A percentile compares a stretch with the other conserved stretches of the same genome.
Evolutionary conservation across 2,888 invertebrate genomes (phyloP).

Genomic region (Ecdyonurus torrentis): DNA sequence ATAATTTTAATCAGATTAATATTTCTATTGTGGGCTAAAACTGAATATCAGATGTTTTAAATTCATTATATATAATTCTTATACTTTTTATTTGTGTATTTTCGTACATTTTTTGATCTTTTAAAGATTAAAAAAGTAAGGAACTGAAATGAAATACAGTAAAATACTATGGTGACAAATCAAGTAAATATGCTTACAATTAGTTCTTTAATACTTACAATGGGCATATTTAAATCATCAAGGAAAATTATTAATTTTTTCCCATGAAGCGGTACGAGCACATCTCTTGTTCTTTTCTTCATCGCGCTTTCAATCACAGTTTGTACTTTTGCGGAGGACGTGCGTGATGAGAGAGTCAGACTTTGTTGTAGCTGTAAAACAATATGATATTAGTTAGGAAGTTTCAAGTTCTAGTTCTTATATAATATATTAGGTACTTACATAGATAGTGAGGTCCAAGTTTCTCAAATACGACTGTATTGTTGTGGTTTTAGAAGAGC

Average conservation of each 20-base stretch:
- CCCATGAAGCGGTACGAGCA: conserved; percentile 77
- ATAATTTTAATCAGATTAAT: too few species aligned
- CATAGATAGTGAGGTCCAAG: conserved; percentile 47
- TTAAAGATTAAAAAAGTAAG: not conserved
- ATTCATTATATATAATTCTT: too few species aligned
- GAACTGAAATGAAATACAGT: not conserved
- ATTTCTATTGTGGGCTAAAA: too few species aligned
- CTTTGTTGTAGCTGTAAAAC: conserved; percentile 47
- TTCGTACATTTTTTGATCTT: not conserved
- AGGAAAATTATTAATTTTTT: conserved; percentile 80
- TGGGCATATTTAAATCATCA: conserved; percentile 92
- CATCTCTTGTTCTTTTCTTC: conserved; percentile 79
- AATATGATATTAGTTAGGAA: too few species aligned
- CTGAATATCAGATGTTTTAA: too few species aligned
- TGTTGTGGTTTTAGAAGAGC: conserved; percentile 84
- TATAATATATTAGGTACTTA: too few species aligned
- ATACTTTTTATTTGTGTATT: too few species aligned
- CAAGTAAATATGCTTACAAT: too few species aligned
- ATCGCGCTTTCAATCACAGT: conserved; percentile 71
- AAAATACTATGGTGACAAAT: too few species aligned
- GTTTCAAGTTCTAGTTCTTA: too few species aligned
- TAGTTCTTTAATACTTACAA: conserved; percentile 37
- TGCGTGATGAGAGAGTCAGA: conserved; percentile 83
- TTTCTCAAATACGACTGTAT: conserved; percentile 63
- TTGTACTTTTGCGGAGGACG: conserved; percentile 81